Evolutionary conservation across 2,888 invertebrate species (phyloP).

Genomic region (Diabrotica balteata): DNA sequence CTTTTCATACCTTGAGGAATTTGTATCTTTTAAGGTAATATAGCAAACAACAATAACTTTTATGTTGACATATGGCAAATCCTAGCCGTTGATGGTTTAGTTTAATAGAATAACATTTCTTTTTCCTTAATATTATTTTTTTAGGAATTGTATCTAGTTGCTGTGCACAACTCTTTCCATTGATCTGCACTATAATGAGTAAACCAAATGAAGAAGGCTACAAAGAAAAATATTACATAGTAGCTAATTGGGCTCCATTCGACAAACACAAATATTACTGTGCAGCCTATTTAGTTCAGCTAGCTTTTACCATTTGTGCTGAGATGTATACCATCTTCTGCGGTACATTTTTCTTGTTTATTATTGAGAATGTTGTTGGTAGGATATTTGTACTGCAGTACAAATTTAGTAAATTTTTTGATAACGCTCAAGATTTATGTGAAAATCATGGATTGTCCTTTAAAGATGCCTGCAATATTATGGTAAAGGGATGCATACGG

Average conservation of each 20-base stretch:
- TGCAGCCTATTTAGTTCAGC: constrained; percentile 38
- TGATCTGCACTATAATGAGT: constrained; percentile 33
- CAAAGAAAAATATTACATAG: constrained; percentile 36
- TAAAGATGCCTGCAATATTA: constrained; percentile 4
- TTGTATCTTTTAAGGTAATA: too few species aligned
- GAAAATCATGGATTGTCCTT: not conserved
- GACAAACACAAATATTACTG: constrained; percentile 38
- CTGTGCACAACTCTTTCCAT: constrained; percentile 26
- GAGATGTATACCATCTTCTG: constrained; percentile 29
- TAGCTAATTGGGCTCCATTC: constrained; percentile 41
- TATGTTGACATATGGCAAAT: too few species aligned
- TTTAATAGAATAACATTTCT: too few species aligned
- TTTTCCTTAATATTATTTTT: not conserved
- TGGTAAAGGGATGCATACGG: constrained; percentile 26
- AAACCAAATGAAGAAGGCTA: constrained; percentile 29
- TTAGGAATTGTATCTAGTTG: constrained; percentile 12
- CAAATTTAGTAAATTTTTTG: constrained; percentile 15
- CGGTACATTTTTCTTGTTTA: constrained; percentile 32
- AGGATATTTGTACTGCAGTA: constrained; percentile 30
- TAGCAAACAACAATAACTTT: too few species aligned
- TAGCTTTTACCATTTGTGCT: constrained; percentile 32
- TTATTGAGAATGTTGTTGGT: constrained; percentile 26
- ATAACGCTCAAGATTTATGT: constrained; percentile 5
- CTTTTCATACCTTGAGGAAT: too few species aligned
- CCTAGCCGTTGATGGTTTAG: too few species aligned